Conservation (phyloP, 2,113 vertebrate species). For the Orientallactaga bullata region DNA sequence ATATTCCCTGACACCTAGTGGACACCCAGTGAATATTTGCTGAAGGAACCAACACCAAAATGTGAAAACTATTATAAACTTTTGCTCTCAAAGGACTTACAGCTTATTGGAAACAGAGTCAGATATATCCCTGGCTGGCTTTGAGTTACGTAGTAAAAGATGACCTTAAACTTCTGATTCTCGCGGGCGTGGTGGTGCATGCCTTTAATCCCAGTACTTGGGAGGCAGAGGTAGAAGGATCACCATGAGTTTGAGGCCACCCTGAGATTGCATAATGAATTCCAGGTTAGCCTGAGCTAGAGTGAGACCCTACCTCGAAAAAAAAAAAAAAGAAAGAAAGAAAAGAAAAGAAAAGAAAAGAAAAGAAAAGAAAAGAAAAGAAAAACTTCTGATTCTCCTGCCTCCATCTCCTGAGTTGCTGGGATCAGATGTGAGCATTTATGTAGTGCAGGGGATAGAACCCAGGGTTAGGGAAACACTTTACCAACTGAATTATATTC, state of each 20-base stretch:
- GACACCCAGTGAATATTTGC: constrained; percentile 55
- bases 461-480: background rate
- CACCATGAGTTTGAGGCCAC: too few relatives aligned
- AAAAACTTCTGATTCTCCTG: background rate
- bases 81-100: constrained; percentile 6
- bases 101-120: background rate
- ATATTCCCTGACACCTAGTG: constrained; percentile 77
- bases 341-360: too few relatives aligned
- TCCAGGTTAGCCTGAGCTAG: too few relatives aligned
- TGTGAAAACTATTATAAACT: constrained; percentile 39
- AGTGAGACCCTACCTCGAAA: too few relatives aligned
- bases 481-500: background rate
- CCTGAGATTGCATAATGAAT: too few relatives aligned
- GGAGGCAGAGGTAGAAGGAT: too few relatives aligned
- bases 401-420: background rate
- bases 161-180: background rate
- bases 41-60: constrained; percentile 37
- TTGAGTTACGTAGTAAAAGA: too few relatives aligned
- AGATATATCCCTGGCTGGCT: background rate
- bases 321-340: too few relatives aligned
- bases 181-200: too few relatives aligned
- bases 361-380: too few relatives aligned
- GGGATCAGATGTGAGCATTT: background rate
- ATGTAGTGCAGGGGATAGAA: background rate
- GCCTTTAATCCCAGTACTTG: too few relatives aligned